Evolutionary conservation across 2,888 invertebrate genomes (phyloP), one percentile per base, ranked within the genome.

Genomic region (Erebia epiphron): DNA sequence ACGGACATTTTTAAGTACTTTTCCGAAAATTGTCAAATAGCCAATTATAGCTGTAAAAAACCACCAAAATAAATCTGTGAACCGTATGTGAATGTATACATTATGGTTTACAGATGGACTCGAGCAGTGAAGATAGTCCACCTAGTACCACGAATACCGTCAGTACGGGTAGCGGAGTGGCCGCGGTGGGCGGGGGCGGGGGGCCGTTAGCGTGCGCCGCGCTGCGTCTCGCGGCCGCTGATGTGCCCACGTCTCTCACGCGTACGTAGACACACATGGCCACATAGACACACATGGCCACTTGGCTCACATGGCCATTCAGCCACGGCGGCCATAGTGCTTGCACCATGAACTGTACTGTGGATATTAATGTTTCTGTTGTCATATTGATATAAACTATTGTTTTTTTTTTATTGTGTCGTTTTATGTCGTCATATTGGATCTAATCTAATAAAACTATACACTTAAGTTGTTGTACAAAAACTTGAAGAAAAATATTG

Each of bases 161-260:
- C 10, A 60, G 60, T 8, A 1, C 60, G 43, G 60, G 60, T 1
- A 9, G 60, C 1, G 60, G 41, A 4, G 41, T 70, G 35, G 58
- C 56, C 56, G 66, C 74, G 46, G 62, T 71, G 65, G 68, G 73
- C 58, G 75, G 78, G 56, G 79, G 82, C 56, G 81, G 72, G 49
- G 67, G 73, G 41, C 81, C 87, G 70, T 84, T 85, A 18, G 84
- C 84, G 41, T 82, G 83, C 82, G 85, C 90, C 50, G 88, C 90
- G 80, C 84, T 88, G 80, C 87, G 89, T 26, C 85, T 89, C 46
- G 88, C 88, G 71, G 87, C 87, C 77, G 87, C 87, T 73, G 83
- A 81, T 74, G 79, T 78, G 70, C 80, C 78, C 77, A 56, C 70
- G 71, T 80, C 80, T 69, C 82, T 77, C 77, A 74, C 82, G 46